Base-by-base conservation (phyloP, 2,888 invertebrate species). In the Drosophila stalkeri region DNA sequence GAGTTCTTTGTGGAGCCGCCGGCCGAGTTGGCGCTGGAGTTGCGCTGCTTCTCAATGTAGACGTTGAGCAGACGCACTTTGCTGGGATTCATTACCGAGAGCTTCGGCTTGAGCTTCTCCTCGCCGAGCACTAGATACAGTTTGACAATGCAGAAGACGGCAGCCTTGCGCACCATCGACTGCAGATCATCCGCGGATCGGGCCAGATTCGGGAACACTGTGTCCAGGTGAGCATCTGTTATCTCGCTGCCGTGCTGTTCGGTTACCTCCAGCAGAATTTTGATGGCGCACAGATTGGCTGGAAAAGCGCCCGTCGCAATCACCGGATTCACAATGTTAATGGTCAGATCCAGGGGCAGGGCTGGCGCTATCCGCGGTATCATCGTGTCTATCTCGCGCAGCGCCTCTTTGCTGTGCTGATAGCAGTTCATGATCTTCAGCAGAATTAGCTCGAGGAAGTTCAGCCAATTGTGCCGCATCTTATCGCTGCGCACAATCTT, bases 101-200 rank as follows among this genome's bases (percentile, higher is more conserved):
- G 95, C 91, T 97, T 97, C 4, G 97, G 97, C 89, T 95, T 94
- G 92, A 99, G 95, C 44, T 95, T 94, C 33, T 97, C 97, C 91
- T 98, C 98, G 0, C 99, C 99, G 11, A 98, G 96, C 46, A 96
- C 96, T 91, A 97, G 95, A 90, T 99, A 97, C 86, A 99, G 95
- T 54, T 98, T 97, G 6, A 99, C 99, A 96, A 99, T 98, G 91
- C 99, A 99, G 94, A 99, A 99, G 20, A 99, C 98, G 14, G 98
- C 97, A 82, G 98, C 98, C 93, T 99, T 99, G 56, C 99, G 95
- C 33, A 99, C 98, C 79, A 97, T 96, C 63, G 98, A 98, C 93
- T 98, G 98, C 64, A 95, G 94, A 92, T 98, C 97, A 92, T 99
- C 98, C 64, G 98, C 98, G 76, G 98, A 95, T 96, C 98, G 94